Conservation (phyloP, 37 sponge, comb jelly and placozoan genomes). For the Corticium candelabrum region DNA sequence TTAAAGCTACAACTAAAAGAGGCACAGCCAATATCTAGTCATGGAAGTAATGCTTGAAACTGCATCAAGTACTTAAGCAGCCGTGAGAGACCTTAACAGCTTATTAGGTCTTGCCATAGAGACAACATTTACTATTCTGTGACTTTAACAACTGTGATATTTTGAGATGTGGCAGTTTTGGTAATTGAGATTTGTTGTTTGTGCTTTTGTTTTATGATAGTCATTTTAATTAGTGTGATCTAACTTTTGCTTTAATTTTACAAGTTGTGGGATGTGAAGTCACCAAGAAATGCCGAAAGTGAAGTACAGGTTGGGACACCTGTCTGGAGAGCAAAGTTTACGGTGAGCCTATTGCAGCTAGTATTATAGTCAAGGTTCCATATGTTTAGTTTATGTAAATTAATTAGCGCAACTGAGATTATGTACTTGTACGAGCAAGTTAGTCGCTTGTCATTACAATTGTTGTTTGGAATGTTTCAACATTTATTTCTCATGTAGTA, state of each 20-base stretch:
- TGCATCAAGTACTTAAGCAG: too few species aligned
- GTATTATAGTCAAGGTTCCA: too few species aligned
- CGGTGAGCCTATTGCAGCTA: slow-evolving; percentile 24
- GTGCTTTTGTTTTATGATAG: not conserved
- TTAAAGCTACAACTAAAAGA: too few species aligned
- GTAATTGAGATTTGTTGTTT: too few species aligned
- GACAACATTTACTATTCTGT: too few species aligned
- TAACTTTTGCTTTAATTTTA: not conserved
- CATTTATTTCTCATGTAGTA: not conserved
- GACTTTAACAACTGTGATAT: too few species aligned
- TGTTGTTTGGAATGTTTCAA: not conserved
- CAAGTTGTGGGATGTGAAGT: not conserved
- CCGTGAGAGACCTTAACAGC: too few species aligned
- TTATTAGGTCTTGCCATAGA: too few species aligned
- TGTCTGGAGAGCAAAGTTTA: slow-evolving; percentile 11
- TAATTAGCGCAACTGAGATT: not conserved
- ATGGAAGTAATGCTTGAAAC: too few species aligned
- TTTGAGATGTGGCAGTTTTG: too few species aligned
- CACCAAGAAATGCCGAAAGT: not conserved
- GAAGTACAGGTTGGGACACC: not conserved
- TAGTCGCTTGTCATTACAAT: not conserved
- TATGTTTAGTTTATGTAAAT: not conserved
- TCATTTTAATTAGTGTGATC: not conserved
- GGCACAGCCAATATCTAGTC: too few species aligned
- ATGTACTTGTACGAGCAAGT: too few species aligned